Base-by-base conservation (phyloP, 2,797 vertebrate species). In the Allenopithecus nigroviridis region DNA sequence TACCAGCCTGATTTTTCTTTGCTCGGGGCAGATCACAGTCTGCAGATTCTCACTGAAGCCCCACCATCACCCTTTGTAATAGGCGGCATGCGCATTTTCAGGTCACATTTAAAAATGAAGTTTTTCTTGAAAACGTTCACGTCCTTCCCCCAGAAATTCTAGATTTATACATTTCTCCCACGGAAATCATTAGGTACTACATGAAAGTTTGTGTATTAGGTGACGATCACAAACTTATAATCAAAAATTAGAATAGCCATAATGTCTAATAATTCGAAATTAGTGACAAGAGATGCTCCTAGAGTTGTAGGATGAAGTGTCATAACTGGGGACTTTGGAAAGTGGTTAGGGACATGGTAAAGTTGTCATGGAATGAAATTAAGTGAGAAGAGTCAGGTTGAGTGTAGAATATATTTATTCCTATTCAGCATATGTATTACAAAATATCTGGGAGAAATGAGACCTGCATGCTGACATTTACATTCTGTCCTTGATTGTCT, bases 271-370 rank as follows among this genome's bases (percentile, higher is more conserved):
- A 76, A 57, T 43, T 43, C 19, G 2, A 64, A 12, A 83, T 59
- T 68, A 83, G 83, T 94, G 59, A 57, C 8, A 89, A 89, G 46
- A 85, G n/a, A 75, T 85, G 48, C 43, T n/a, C n/a, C 8, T 26
- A 28, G 50, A 61, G n/a, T 46, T 64, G 39, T 11, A 41, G 50
- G 9, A 8, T 79, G 6, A 3, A 59, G 19, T 16, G 24, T 50
- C 50, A 59, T 57, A 70, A 72, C 8, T 16, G 43, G 8, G 1
- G 16, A 30, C 48, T 92, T 93, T 41, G 53, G 59, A 80, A 53
- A 84, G 59, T 24, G 11, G 10, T 75, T 64, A 36, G 78, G n/a
- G 13, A 12, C 22, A 3, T 19, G 5, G 17, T n/a, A 57, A 90
- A 72, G 57, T 16, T 26, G 21, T 72, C 36, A 4, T 46, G 21